phyloP scores from a whole-genome alignment of 2,113 vertebrate genomes.

The Bubo scandiacus region DNA sequence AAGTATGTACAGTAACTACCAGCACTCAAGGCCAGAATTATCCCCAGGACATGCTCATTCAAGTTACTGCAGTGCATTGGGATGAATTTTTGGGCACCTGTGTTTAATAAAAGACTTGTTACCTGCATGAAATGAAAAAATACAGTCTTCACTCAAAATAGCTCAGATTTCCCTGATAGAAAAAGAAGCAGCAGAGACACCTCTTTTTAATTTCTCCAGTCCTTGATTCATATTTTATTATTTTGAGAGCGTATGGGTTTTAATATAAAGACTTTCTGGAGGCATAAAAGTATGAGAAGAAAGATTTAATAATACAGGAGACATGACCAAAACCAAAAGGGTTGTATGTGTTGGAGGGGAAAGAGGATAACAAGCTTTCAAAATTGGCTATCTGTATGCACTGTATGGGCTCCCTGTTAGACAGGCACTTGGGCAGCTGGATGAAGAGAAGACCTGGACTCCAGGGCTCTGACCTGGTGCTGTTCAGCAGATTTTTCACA shows the following conservation, averaged over 20 bases:
- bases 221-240: not conserved
- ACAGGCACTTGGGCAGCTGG: not conserved
- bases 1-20: conserved; percentile 37
- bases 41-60: conserved; percentile 21
- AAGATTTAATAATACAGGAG: not conserved
- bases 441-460: not conserved
- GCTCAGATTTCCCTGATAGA: not conserved
- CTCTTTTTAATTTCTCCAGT: not conserved
- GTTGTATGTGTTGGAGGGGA: not conserved
- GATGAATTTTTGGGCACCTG: conserved; percentile 14
- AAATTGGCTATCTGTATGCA: not conserved
- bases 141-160: not conserved
- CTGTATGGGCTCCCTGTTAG: not conserved
- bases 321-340: not conserved
- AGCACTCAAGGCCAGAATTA: conserved; percentile 18
- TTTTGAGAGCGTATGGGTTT: not conserved
- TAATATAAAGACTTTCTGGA: not conserved
- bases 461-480: not conserved
- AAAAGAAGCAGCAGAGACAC: not conserved
- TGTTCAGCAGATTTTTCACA: not conserved
- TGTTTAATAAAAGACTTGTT: conserved; percentile 19
- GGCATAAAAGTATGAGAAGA: not conserved
- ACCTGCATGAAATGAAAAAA: not conserved
- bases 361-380: not conserved
- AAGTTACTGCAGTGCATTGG: conserved; percentile 30